Base-by-base conservation (phyloP, 2,797 vertebrate species). In the Cuniculus paca region DNA sequence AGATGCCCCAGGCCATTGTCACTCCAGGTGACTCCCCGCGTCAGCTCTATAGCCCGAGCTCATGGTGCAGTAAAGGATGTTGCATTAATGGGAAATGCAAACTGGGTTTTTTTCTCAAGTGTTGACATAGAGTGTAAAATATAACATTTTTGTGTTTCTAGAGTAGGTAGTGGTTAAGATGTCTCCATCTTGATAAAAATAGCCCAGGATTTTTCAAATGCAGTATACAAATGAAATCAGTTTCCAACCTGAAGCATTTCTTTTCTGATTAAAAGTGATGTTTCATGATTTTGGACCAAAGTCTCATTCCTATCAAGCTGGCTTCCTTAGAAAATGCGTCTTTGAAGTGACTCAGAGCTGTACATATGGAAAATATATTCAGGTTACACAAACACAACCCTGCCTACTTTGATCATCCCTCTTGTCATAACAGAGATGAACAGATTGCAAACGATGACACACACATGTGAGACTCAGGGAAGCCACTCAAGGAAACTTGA, bases 81-180 rank as follows among this genome's bases (percentile, higher is more conserved):
- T 96, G 92, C 92, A 93, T n/a, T 78, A 95, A 92, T 9, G 52
- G 95, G 97, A 98, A 98, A 97, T 96, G 96, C 74, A 96, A 56
- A 50, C 5, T 93, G 97, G 91, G 96, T 88, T 79, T 93, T 93
- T 77, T 94, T 78, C 75, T 95, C 58, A 79, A 63, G 65, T 97
- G 96, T 98, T 98, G 97, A 98, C 94, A 95, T 94, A 90, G 39
- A 96, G 84, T 91, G 79, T 94, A 98, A 97, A 97, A 52, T 88
- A 56, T 48, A 92, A 97, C 31, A 81, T 17, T 42, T 92, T 6
- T 58, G 92, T 19, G 31, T 63, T 88, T 97, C 54, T 94, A 95
- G 70, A 97, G 93, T 63, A 94, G 24, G 31, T 65, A 3, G 28
- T 75, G 79, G 58, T 95, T 95, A 75, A 58, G 82, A 79, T 26